Evolutionary conservation across 2,888 invertebrate genomes (phyloP).

Genomic region (Podotricha telesiphe): DNA sequence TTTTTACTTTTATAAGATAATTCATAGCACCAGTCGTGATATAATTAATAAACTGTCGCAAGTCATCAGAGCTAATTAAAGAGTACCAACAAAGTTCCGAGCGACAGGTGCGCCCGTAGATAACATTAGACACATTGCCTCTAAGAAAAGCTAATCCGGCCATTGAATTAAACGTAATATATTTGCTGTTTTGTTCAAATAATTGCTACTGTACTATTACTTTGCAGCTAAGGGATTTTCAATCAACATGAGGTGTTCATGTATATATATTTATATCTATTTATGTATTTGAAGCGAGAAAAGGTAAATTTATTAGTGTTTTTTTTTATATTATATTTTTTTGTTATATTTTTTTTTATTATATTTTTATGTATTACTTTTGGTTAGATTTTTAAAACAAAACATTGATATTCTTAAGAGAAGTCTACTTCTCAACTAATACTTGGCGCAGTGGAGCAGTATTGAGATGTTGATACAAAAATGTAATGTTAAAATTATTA

Average conservation of each 20-base stretch:
- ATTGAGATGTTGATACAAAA: too few species aligned
- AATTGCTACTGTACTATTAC: constrained; percentile 28
- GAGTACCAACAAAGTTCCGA: constrained; percentile 62
- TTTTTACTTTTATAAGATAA: constrained; percentile 6
- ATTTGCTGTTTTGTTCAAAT: constrained; percentile 33
- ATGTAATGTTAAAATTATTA: neutral
- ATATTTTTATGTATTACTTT: too few species aligned
- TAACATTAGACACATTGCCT: constrained; percentile 60
- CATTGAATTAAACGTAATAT: constrained; percentile 37
- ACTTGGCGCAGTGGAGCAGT: too few species aligned
- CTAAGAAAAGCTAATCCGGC: constrained; percentile 53
- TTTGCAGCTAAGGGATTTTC: neutral
- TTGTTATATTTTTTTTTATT: too few species aligned
- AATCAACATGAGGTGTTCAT: too few species aligned
- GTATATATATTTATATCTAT: neutral
- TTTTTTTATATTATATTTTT: too few species aligned
- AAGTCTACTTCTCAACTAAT: too few species aligned
- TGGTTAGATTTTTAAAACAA: too few species aligned
- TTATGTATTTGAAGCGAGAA: too few species aligned
- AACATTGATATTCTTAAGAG: too few species aligned
- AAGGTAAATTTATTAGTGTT: too few species aligned
- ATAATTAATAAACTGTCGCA: constrained; percentile 72
- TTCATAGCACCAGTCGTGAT: constrained; percentile 61
- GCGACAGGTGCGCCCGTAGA: constrained; percentile 69
- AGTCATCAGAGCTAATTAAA: constrained; percentile 72